Base-by-base conservation (phyloP, 2,113 vertebrate genomes). In the Podarcis muralis region DNA sequence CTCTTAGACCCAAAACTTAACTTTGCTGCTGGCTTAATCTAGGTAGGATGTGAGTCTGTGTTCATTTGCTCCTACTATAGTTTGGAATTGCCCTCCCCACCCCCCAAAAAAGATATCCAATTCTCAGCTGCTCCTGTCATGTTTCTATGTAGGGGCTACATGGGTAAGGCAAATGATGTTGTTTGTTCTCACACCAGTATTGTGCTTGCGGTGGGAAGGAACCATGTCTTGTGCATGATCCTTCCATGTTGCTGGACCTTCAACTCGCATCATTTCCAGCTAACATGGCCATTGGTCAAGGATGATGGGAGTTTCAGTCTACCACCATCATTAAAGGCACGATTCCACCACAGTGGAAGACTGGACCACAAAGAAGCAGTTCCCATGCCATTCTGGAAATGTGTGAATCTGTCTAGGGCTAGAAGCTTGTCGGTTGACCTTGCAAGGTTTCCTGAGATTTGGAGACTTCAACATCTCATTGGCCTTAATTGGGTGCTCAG, bases 401-500 rank as follows among this genome's bases (percentile, higher is more conserved):
- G 7, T 77, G 16, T 68, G 68, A 77, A 68, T 18, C 59, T 74
- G n/a, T 40, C 43, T 76, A 8, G 32, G 37, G 13, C 13, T 12
- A 18, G 37, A 83, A 83, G 20, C 30, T 62, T 48, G 27, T 72
- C 9, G 5, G 43, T 3, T 27, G 72, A 87, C 32, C 32, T 35
- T 68, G 13, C 59, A 83, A 83, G 30, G 4, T 35, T 53, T 77
- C 37, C 11, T 18, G 35, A 66, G 7, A 62, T 91, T 86, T 85
- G 90, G 89, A 89, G 53, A 82, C 79, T 3, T 86, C 90, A 77
- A 23, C 37, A 81, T 83, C 48, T 22, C 4, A 9, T 48, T 68
- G 75, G 86, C 90, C 88, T 66, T 81, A 91, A 43, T 9, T 0
- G 2, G 16, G 6, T 0, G 2, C 48, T 90, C 82, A 62, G 91